phyloP scores from a whole-genome alignment of 2,797 vertebrate genomes.

The Basileuterus tristriatus region DNA sequence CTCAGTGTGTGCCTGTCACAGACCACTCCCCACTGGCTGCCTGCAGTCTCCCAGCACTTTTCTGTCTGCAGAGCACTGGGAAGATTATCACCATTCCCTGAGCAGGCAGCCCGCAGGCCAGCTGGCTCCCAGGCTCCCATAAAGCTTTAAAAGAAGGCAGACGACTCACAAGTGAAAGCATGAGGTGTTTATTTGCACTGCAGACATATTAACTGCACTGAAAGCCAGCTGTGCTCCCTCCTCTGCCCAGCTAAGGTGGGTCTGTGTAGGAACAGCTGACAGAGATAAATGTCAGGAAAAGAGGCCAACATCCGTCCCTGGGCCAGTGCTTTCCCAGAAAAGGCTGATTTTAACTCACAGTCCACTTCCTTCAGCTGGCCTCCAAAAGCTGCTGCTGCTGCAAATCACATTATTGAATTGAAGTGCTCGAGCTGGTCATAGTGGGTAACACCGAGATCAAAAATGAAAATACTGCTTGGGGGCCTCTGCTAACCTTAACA shows the following conservation, averaged over 20 bases:
- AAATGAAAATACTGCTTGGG: rapidly evolving
- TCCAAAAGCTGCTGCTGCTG: background rate
- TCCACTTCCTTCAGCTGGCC: background rate
- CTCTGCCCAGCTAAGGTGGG: background rate
- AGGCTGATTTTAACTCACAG: background rate
- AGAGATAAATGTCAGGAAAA: background rate
- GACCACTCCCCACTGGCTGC: background rate
- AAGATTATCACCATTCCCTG: background rate
- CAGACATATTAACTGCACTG: background rate
- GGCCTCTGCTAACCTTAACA: background rate
- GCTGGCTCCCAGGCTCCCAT: background rate
- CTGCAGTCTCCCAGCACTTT: background rate
- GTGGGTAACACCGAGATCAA: background rate
- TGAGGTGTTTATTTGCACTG: slow-evolving; percentile 37
- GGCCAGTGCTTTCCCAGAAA: background rate
- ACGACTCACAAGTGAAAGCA: background rate
- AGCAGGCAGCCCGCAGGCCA: background rate
- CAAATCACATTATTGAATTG: background rate
- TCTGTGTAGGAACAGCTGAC: background rate
- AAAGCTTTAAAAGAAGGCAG: background rate
- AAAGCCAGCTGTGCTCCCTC: background rate
- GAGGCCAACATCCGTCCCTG: rapidly evolving
- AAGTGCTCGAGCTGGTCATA: rapidly evolving
- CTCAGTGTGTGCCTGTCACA: background rate
- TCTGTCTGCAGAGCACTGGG: background rate